Base-by-base conservation (phyloP, 2,888 invertebrate genomes). In the Drosophila paranaensis region DNA sequence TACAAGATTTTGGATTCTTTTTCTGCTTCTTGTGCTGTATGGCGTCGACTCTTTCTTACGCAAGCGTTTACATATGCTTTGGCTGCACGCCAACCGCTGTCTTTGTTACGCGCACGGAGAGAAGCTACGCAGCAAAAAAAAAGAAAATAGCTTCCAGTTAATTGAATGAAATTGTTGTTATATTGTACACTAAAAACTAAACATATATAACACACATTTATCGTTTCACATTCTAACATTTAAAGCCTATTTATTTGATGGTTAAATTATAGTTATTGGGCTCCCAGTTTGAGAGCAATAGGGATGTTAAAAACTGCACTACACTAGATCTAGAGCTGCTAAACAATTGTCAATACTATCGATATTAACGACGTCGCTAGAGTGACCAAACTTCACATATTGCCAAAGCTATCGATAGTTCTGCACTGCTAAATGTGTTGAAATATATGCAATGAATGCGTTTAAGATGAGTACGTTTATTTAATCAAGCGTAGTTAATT, bases 1-100 rank as follows among this genome's bases (percentile, higher is more conserved):
- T 81, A 82, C 82, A 78, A 86, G 87, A 76, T 72, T 70, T 80
- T 79, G 72, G 76, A 89, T 84, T 89, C 88, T 84, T 84, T 84
- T 83, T 81, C 82, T 79, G 79, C 79, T 80, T 78, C 79, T 80
- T 71, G 65, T 27, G 57, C 27, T 62, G n/a, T 45, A 69, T 73
- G 74, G 65, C 60, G 82, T 60, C 60, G 72, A 61, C 82, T 76
- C 76, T 71, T 62, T 79, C 81, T 79, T 46, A 58, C 78, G 48
- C 66, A 62, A 66, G 69, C 70, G 67, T 71, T 65, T 65, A 50
- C 75, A 79, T 66, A 75, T 79, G 61, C 67, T n/a, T 84, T 68
- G 68, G 68, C 79, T 64, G 39, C 67, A 70, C 63, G 82, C 74
- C 79, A 88, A 71, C 71, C 64, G 56, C 79, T 70, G 53, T 88